Base-by-base conservation (phyloP, 2,888 invertebrate genomes). In the Cheilosia vulpina region DNA sequence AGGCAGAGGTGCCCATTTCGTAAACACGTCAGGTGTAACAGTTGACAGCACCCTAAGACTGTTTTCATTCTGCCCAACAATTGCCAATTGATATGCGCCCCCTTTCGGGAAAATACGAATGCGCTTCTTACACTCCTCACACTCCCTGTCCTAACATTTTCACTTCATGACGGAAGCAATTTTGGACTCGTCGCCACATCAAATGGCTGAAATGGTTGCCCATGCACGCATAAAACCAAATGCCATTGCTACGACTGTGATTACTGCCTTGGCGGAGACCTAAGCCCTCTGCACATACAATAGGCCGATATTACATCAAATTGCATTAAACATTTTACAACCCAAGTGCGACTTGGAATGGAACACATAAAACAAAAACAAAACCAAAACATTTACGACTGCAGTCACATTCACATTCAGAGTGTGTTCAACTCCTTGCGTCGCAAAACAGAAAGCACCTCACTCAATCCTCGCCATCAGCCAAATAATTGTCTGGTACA, bases 301-400 rank as follows among this genome's bases (percentile, higher is more conserved):
- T 21, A 31, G 31, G 38, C 38, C 38, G 38, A 60, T 78, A 82
- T 78, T 78, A 73, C 73, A 79, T 73, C 45, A 80, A 80, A 75
- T 80, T 84, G 84, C 79, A 80, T 84, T 84, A 80, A 71, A 80
- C 62, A 58, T 79, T 71, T 79, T 75, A 75, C 71, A 84, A 58
- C 79, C 73, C 73, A 69, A 63, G 52, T 24, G 75, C 38, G 73
- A 45, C 79, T 45, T 69, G 34, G 65, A 43, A 21, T 69, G 34
- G 65, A 43, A 27, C 62, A 24, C 75, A 58, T 75, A 75, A 80
- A 84, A 75, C 53, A 79, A 60, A 84, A 79, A 65, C 58, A 79
- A 75, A 80, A 60, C 80, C 58, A 79, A 75, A 80, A 60, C 80
- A 79, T 84, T 84, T 84, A 84, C 71, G 84, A 79, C 65, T 75